Conservation (phyloP, 1,140 invertebrate genomes). For the Drosophila subobscura region DNA sequence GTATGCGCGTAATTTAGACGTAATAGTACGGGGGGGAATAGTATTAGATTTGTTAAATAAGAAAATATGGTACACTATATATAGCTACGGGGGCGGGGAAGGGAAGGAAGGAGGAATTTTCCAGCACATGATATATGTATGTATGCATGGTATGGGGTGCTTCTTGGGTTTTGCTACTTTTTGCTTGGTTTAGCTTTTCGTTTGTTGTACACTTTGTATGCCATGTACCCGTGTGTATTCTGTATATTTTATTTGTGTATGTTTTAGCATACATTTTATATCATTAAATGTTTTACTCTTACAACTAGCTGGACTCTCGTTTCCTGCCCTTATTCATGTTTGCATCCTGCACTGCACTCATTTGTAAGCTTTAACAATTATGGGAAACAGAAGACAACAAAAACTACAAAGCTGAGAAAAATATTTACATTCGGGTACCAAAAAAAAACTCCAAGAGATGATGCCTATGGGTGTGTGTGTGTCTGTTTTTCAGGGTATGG, state of each 20-base stretch:
- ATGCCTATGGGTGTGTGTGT: constrained; percentile 8
- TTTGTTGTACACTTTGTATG: constrained; percentile 50
- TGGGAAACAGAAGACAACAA: constrained; percentile 58
- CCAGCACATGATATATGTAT: constrained; percentile 55
- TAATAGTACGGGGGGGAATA: constrained; percentile 38
- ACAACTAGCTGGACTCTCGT: constrained; percentile 36
- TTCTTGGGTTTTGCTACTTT: constrained; percentile 4
- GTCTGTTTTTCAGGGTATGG: constrained; percentile 7
- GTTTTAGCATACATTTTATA: constrained; percentile 44
- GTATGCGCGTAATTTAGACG: constrained; percentile 13
- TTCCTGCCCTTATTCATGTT: constrained; percentile 34
- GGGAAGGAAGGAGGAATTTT: constrained; percentile 12
- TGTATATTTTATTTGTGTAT: constrained; percentile 29
- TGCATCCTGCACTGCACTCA: constrained; percentile 40
- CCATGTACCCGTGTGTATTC: constrained; percentile 28
- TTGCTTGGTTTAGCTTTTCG: constrained; percentile 62
- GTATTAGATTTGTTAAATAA: constrained; percentile 61
- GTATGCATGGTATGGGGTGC: background rate
- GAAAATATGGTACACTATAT: constrained; percentile 29
- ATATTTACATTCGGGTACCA: constrained; percentile 70
- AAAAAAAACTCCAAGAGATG: constrained; percentile 15
- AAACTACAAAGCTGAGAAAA: constrained; percentile 57
- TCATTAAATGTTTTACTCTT: constrained; percentile 45
- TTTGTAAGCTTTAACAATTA: constrained; percentile 68
- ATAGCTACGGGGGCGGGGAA: constrained; percentile 25